phyloP scores from a whole-genome alignment of 1,140 invertebrate species.

The Achroia grisella region DNA sequence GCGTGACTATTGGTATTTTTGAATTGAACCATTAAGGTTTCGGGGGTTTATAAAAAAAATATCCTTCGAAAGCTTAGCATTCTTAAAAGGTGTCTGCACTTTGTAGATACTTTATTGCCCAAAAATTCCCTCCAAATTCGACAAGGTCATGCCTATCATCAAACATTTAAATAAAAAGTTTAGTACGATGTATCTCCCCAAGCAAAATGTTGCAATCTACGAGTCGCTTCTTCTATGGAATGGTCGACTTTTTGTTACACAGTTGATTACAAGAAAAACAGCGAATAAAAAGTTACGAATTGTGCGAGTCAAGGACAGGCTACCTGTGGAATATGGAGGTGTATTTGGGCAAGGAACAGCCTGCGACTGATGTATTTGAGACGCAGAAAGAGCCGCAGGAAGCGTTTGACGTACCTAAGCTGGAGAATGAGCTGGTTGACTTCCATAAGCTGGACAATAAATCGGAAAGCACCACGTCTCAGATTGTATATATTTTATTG shows the following conservation, averaged over 20 bases:
- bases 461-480: constrained; percentile 7
- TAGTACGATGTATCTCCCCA: too few species aligned
- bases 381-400: constrained; percentile 5
- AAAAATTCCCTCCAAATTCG: constrained; percentile 1
- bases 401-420: background rate
- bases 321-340: constrained; percentile 19
- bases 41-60: constrained; percentile 10
- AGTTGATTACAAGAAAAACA: constrained; percentile 12
- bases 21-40: background rate
- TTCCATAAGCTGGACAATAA: too few species aligned
- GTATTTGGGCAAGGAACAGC: constrained; percentile 6
- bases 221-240: constrained; percentile 20
- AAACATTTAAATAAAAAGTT: too few species aligned
- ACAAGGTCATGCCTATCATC: too few species aligned
- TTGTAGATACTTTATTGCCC: constrained; percentile 7
- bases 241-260: constrained; percentile 11
- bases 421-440: background rate
- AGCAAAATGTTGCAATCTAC: constrained; percentile 11
- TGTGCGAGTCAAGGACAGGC: constrained; percentile 16
- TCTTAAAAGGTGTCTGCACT: constrained; percentile 12
- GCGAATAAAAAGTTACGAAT: constrained; percentile 18
- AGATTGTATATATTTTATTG: constrained; percentile 13
- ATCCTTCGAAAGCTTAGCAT: constrained; percentile 4
- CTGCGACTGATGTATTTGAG: constrained; percentile 2
- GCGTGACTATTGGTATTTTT: constrained; percentile 15